Base-by-base conservation (phyloP, 1,140 invertebrate genomes). In the Brachionus angularis region DNA sequence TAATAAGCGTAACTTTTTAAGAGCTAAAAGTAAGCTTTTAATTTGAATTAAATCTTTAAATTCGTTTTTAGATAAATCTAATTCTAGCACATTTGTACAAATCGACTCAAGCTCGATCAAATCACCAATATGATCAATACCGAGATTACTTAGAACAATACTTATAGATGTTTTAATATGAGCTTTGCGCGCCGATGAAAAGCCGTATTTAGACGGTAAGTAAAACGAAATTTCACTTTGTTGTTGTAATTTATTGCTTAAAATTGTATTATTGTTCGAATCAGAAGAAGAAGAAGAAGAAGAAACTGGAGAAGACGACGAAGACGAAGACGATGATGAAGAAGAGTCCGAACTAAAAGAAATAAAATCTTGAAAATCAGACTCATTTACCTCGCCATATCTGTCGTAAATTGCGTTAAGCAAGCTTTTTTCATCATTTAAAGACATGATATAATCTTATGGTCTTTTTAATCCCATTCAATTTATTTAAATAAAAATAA, bases 11-110 rank as follows among this genome's bases (percentile, higher is more conserved):
- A 67, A 36, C 21, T 50, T 46, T 49, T 50, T 67, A 31, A 47
- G 7, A 34, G 29, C 14, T 5, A 12, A 16, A 3, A 67, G 31
- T 16, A 67, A 1, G 8, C 29, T 67, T 67, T 27, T 46, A 14
- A 67, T 18, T 83, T 94, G 90, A 73, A 85, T 83, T 89, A 91
- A 92, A 75, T 90, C 86, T 49, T 85, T 86, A 5, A 95, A 82
- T 77, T 89, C 88, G 80, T 95, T 95, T 77, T 91, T 90, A 10
- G 91, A 91, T 47, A 95, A 83, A 78, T 94, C 91, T 47, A 95
- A 83, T 81, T 94, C 91, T 74, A 89, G 87, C 1, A 94, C 91
- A 73, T 88, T 86, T 44, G 86, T 86, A 78, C 91, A 94, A 79
- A 91, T 89, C 71, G 87, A 86, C 33, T 87, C 85, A 23, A 94